phyloP scores from a whole-genome alignment of 2,113 vertebrate species.

The Conger conger region DNA sequence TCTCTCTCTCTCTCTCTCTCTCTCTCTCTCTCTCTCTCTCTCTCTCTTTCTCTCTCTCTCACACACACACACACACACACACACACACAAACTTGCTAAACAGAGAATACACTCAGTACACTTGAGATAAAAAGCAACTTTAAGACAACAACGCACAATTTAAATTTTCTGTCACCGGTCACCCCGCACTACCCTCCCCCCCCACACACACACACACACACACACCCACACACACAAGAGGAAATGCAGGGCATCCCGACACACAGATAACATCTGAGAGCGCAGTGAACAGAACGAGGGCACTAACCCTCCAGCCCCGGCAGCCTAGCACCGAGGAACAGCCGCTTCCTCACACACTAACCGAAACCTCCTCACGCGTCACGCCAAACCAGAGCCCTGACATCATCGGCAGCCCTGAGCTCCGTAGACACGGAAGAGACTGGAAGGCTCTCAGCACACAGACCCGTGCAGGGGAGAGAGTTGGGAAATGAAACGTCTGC shows the following conservation, averaged over 20 bases:
- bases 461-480: not conserved
- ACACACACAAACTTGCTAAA: too few relatives aligned
- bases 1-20: too few relatives aligned
- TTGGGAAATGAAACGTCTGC: not conserved
- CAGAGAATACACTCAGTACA: too few relatives aligned
- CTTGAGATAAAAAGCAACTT: too few relatives aligned
- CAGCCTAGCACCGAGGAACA: not conserved
- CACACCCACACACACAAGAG: not conserved
- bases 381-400: not conserved
- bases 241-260: not conserved
- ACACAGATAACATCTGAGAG: not conserved
- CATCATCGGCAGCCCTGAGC: not conserved
- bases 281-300: too few relatives aligned
- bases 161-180: not conserved
- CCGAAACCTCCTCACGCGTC: not conserved
- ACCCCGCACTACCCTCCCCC: not conserved
- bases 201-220: too few relatives aligned
- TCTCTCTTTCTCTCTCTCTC: too few relatives aligned
- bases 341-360: not conserved
- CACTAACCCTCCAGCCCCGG: too few relatives aligned
- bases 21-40: too few relatives aligned
- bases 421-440: not conserved
- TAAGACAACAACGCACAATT: too few relatives aligned
- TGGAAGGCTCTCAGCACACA: not conserved
- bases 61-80: too few relatives aligned